Conservation (phyloP, 1,140 invertebrate genomes). For the Drosophila tropicalis region DNA sequence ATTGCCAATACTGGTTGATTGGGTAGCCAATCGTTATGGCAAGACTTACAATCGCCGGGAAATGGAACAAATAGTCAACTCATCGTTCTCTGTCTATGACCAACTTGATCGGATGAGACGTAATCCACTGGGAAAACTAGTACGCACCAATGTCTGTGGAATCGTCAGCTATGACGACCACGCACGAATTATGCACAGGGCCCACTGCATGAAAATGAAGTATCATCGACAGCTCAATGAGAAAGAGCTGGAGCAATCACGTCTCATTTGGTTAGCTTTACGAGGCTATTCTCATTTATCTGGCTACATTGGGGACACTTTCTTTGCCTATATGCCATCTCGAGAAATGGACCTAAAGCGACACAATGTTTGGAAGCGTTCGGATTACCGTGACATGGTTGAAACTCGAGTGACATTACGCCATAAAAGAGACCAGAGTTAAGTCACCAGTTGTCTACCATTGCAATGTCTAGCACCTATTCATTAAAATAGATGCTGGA, state of each 20-base stretch:
- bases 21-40: slow-evolving; percentile 65
- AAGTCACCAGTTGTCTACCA: neutral
- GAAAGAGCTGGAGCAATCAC: slow-evolving; percentile 36
- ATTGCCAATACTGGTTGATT: slow-evolving; percentile 61
- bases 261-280: slow-evolving; percentile 54
- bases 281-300: slow-evolving; percentile 46
- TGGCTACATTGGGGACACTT: slow-evolving; percentile 41
- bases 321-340: slow-evolving; percentile 72
- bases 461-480: slow-evolving; percentile 14
- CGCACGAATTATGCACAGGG: neutral
- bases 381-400: slow-evolving; percentile 35
- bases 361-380: slow-evolving; percentile 20
- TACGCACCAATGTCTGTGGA: neutral
- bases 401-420: neutral
- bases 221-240: slow-evolving; percentile 41
- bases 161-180: neutral
- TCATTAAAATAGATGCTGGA: neutral
- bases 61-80: slow-evolving; percentile 11
- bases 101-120: neutral
- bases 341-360: slow-evolving; percentile 44
- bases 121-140: neutral
- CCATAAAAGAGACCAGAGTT: neutral
- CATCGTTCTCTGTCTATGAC: slow-evolving; percentile 13
- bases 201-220: neutral
- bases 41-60: slow-evolving; percentile 43